Percentiles rank a stretch among this genome's conserved stretches.
Conservation (phyloP, 2,888 invertebrate species). For the Eumacrocentrus americanus region DNA sequence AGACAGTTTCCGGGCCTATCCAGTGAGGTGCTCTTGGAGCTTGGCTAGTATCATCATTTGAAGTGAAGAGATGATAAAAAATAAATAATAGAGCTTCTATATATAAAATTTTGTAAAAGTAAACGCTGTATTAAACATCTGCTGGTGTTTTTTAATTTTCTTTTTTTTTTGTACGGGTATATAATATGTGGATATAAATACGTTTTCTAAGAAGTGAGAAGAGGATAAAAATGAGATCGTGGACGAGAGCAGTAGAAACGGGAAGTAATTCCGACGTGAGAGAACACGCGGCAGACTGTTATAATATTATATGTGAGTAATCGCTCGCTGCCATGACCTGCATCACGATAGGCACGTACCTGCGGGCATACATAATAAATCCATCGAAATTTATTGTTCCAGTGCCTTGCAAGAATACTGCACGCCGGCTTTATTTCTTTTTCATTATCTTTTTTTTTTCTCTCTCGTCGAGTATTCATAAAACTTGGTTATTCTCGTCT, state of each 20-base stretch:
- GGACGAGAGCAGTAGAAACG: background rate
- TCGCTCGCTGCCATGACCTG: slow-evolving; percentile 24
- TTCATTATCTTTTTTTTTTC: background rate
- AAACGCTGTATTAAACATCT: too few species aligned
- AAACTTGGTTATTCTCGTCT: background rate
- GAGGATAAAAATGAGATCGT: background rate
- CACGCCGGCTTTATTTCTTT: slow-evolving; percentile 16
- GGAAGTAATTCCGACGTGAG: background rate
- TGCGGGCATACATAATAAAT: slow-evolving; percentile 35
- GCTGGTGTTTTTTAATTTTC: too few species aligned
- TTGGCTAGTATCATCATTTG: too few species aligned
- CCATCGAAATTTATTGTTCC: slow-evolving; percentile 37
- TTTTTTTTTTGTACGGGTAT: too few species aligned
- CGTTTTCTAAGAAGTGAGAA: too few species aligned
- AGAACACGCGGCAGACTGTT: background rate
- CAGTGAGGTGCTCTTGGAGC: too few species aligned
- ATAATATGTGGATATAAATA: too few species aligned
- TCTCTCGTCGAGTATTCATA: background rate
- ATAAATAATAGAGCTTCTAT: background rate
- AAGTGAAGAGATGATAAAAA: too few species aligned
- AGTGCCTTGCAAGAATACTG: slow-evolving; percentile 28
- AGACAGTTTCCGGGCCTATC: too few species aligned
- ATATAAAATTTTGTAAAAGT: too few species aligned
- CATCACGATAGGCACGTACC: slow-evolving; percentile 32
- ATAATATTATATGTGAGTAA: slow-evolving; percentile 20